These are phyloP conservation scores for Sinocyclocheilus maitianheensis DNA, from an alignment of 2,113 vertebrate species.

Conservation along the genomic window DNA sequence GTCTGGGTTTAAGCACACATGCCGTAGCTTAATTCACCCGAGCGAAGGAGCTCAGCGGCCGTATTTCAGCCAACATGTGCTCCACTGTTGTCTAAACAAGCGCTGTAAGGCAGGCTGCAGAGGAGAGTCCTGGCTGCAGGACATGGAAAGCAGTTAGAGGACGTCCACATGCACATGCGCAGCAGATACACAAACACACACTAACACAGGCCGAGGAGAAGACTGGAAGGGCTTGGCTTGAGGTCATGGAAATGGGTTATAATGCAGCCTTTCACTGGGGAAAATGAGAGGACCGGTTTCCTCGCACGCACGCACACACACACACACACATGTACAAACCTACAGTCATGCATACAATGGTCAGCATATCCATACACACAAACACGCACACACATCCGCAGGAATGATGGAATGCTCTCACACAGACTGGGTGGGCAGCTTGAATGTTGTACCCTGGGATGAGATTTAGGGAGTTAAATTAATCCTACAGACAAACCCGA, in stretches of 20 bases:
- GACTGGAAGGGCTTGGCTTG: conserved; percentile 64
- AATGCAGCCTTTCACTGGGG: conserved; percentile 75
- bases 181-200: conserved; percentile 23
- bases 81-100: conserved; percentile 82
- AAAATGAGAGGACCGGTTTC: conserved; percentile 65
- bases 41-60: conserved; percentile 68
- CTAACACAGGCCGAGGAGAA: conserved; percentile 48
- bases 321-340: conserved; percentile 33
- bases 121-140: conserved; percentile 74
- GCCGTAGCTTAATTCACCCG: conserved; percentile 76
- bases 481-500: conserved; percentile 59
- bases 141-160: conserved; percentile 76
- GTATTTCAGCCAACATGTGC: conserved; percentile 81
- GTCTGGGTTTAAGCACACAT: conserved; percentile 76
- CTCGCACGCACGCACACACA: conserved; percentile 44
- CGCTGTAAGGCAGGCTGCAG: conserved; percentile 67
- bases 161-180: conserved; percentile 56
- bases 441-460: conserved; percentile 64
- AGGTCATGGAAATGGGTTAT: conserved; percentile 78
- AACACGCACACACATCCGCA: conserved; percentile 47
- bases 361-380: conserved; percentile 40
- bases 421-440: conserved; percentile 77
- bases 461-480: conserved; percentile 65
- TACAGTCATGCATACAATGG: conserved; percentile 46
- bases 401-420: conserved; percentile 68